phyloP scores from a whole-genome alignment of 2,888 invertebrate species.

The Acanthosepion esculentum region DNA sequence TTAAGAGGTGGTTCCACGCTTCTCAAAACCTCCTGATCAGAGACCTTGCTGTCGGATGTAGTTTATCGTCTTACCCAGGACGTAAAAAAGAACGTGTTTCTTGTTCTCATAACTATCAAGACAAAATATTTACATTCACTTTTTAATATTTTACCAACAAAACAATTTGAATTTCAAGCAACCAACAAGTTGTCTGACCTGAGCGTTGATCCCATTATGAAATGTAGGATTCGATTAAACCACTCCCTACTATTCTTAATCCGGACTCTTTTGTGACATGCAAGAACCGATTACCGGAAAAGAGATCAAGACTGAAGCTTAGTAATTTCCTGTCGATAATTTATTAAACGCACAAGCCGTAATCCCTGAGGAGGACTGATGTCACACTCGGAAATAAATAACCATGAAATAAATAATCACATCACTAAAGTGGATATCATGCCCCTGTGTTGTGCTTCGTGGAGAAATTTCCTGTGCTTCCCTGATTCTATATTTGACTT shows the following conservation, averaged over 20 bases:
- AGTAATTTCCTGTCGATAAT: constrained; percentile 1
- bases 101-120: no score
- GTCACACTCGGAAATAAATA: not conserved
- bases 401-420: not conserved
- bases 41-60: no score
- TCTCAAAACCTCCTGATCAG: no score
- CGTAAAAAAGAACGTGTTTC: no score
- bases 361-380: not conserved
- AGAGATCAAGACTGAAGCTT: not conserved
- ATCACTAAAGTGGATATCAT: not conserved
- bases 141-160: no score
- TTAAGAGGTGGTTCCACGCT: no score
- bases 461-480: not conserved
- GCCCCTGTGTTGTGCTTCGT: not conserved
- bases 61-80: no score
- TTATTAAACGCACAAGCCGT: not conserved
- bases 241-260: not conserved
- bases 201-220: not conserved
- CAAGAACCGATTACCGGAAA: not conserved
- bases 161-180: no score
- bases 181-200: no score
- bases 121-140: no score
- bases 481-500: not conserved
- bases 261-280: not conserved
- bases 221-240: not conserved